Conservation (phyloP, 2,113 vertebrate species). For the Formicarius rufipectus region DNA sequence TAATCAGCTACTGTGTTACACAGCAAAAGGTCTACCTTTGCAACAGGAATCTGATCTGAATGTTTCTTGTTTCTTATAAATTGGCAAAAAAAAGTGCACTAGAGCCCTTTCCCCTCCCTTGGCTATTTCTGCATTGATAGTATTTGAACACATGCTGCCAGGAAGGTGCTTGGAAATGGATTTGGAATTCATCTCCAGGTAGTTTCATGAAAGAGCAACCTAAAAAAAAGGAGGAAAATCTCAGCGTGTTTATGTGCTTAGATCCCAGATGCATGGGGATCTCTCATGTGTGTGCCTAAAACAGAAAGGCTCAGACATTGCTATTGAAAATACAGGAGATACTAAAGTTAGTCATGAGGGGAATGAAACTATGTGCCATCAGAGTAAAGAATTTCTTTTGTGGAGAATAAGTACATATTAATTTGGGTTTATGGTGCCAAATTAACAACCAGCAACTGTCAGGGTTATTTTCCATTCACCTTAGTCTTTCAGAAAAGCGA, state of each 20-base stretch:
- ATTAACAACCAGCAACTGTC: not conserved
- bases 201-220: not conserved
- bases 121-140: not conserved
- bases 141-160: not conserved
- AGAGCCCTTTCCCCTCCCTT: not conserved
- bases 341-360: not conserved
- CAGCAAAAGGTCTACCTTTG: not conserved
- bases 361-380: not conserved
- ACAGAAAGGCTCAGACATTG: not conserved
- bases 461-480: not conserved
- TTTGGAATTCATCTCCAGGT: not conserved
- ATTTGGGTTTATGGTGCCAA: not conserved
- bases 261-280: not conserved
- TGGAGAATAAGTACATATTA: not conserved
- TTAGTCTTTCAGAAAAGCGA: not conserved
- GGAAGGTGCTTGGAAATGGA: not conserved
- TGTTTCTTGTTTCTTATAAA: not conserved
- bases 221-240: not conserved
- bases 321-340: not conserved
- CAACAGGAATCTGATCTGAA: not conserved
- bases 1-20: not conserved
- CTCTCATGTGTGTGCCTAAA: not conserved
- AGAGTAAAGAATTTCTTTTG: not conserved
- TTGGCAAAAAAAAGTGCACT: not conserved
- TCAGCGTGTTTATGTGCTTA: not conserved